Percentiles rank a stretch among this genome's conserved stretches.
Evolutionary conservation across 2,888 invertebrate genomes (phyloP).

Genomic region (Eulithis prunata): DNA sequence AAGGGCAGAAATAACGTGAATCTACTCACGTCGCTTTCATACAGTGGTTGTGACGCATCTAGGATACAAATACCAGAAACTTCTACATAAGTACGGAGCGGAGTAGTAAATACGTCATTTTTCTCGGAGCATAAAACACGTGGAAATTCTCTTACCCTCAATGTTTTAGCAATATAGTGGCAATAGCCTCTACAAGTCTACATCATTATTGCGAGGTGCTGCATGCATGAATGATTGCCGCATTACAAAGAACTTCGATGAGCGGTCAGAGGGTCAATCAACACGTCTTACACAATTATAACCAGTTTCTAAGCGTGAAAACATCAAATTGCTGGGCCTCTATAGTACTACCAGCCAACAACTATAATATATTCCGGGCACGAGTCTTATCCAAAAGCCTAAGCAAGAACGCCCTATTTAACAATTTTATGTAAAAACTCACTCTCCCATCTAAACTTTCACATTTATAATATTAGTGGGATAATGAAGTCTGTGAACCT

Average conservation of each 20-base stretch:
- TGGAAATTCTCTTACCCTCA: too few relatives aligned
- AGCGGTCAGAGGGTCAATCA: neutral
- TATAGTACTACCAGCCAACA: too few relatives aligned
- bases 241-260: neutral
- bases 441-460: too few relatives aligned
- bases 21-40: neutral
- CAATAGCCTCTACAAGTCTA: neutral
- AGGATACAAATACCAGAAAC: neutral
- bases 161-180: too few relatives aligned
- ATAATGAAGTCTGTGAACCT: too few relatives aligned
- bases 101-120: too few relatives aligned
- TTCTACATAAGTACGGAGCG: neutral
- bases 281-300: neutral
- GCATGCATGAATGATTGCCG: neutral
- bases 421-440: too few relatives aligned
- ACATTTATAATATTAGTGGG: too few relatives aligned
- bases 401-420: too few relatives aligned
- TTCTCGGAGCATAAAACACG: too few relatives aligned
- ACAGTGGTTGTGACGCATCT: neutral
- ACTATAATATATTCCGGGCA: too few relatives aligned
- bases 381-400: too few relatives aligned
- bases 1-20: neutral
- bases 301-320: neutral
- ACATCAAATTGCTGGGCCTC: neutral
- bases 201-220: neutral